Evolutionary conservation across 2,113 vertebrate species (phyloP), one percentile per base, ranked within the genome.

Genomic region (Tragulus kanchil): DNA sequence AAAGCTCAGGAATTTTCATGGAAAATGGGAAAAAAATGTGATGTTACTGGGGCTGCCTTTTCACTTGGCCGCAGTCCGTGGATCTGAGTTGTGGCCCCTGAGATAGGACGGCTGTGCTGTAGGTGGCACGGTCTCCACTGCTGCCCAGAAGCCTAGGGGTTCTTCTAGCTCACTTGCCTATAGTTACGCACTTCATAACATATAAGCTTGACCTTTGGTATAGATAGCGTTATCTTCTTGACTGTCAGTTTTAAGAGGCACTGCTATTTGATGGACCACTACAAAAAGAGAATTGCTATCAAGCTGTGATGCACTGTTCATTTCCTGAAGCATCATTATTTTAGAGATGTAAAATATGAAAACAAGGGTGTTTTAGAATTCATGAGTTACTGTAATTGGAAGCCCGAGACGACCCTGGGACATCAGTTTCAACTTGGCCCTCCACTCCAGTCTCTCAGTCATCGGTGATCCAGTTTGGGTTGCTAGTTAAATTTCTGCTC

Each of bases 321-420:
- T 90, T 89, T 95, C 78, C 21, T 67, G 86, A 96, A 62, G 50
- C n/a, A 15, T 84, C 78, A 69, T 59, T 87, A n/a, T 67, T 90
- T 89, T n/a, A 75, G 86, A 64, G 69, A 69, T 69, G 58, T 84
- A 65, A 85, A 42, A 45, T 62, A 42, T 5, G 64, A 71, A 84
- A 64, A 75, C 9, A 83, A 52, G 62, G 12, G 10, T 87, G 58
- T 71, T 90, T 95, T 56, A 61, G 67, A 94, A 50, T 82, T 50
- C 45, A 8, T 71, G 31, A 84, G 10, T 89, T 23, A 56, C 86
- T 56, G 21, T 28, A 14, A 14, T 50, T 59, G 84, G 75, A 42
- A 81, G 85, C 61, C 14, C 42, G 13, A 36, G 64, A 21, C 62
- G 45, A 36, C 28, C 50, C 56, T 14, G 61, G 9, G 15, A 25